Conservation (phyloP, 2,113 vertebrate species). For the Bos javanicus region DNA sequence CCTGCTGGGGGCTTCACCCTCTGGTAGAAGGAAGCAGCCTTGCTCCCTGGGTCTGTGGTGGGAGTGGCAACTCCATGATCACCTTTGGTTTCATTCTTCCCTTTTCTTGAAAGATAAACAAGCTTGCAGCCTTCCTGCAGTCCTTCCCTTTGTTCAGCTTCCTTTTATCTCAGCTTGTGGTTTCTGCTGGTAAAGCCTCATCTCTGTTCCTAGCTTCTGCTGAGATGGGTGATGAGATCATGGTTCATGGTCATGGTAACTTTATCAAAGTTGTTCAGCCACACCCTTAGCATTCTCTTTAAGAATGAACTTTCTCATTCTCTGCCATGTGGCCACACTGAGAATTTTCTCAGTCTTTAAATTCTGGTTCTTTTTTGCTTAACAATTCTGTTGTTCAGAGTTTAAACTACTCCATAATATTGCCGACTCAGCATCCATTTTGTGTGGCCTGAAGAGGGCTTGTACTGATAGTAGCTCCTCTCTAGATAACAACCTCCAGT, state of each 20-base stretch:
- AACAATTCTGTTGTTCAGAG: background rate
- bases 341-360: background rate
- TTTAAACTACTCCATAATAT: background rate
- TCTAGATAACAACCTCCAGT: background rate
- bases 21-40: background rate
- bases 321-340: background rate
- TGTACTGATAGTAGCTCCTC: background rate
- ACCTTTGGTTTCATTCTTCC: background rate
- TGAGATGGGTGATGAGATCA: background rate
- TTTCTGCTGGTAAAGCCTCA: background rate
- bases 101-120: background rate
- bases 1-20: background rate
- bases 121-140: background rate
- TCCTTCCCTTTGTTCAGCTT: background rate
- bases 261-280: background rate
- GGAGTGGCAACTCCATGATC: background rate
- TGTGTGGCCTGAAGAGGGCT: background rate
- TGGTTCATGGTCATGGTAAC: background rate
- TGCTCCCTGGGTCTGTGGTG: background rate
- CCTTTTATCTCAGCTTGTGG: background rate
- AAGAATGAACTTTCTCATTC: background rate
- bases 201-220: background rate
- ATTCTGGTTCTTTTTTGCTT: background rate
- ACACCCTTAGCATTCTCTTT: background rate
- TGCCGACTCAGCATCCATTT: background rate